These are phyloP conservation scores for Masticophis lateralis DNA, from an alignment of 2,797 vertebrate genomes.

Conservation along the genomic window DNA sequence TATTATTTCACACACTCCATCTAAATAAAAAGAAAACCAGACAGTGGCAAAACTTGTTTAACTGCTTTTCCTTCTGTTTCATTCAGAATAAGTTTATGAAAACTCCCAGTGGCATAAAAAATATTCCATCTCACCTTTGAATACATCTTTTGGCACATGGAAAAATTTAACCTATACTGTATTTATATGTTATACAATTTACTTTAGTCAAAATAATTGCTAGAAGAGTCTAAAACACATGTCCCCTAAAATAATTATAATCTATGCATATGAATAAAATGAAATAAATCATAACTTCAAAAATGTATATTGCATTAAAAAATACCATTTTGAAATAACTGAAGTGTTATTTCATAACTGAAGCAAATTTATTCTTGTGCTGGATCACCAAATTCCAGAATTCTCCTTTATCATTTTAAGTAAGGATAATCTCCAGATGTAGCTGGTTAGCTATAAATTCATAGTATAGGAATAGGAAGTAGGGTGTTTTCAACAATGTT, in stretches of 20 bases:
- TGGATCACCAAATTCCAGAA: neutral
- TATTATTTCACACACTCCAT: conserved; percentile 2
- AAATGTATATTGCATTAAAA: neutral
- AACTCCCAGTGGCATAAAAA: conserved; percentile 41
- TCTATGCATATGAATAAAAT: neutral
- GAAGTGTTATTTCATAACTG: neutral
- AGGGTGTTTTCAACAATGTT: neutral
- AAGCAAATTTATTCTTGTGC: neutral
- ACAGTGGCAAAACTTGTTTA: conserved; percentile 32
- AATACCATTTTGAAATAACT: neutral
- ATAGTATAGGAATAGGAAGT: neutral
- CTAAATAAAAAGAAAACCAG: conserved; percentile 26
- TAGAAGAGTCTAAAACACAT: neutral
- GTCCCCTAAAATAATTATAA: neutral
- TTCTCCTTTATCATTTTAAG: neutral
- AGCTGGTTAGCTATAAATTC: neutral
- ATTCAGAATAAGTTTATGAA: conserved; percentile 22
- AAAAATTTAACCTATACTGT: neutral
- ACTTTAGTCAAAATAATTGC: neutral
- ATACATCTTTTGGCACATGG: neutral
- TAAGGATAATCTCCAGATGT: neutral
- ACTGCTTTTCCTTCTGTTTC: conserved; percentile 53
- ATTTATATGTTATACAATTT: neutral
- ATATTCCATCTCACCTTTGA: conserved; percentile 9
- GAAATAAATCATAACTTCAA: neutral